phyloP scores from a whole-genome alignment of 2,113 vertebrate genomes.

The Cyanoderma ruficeps region DNA sequence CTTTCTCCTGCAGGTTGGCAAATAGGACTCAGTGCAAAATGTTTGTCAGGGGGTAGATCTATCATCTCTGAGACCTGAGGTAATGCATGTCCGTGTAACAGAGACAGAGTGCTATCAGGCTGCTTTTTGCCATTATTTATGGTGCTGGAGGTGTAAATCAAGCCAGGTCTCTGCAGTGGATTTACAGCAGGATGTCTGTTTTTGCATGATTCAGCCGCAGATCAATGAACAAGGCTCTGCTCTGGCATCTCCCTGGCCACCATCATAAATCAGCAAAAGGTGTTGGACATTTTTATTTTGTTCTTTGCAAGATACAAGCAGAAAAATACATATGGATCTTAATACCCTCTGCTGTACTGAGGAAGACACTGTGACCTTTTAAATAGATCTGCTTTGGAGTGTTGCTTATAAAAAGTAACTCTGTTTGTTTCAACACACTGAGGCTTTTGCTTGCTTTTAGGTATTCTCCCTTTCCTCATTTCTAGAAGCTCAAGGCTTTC shows the following conservation, averaged over 20 bases:
- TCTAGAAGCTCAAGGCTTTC: not conserved
- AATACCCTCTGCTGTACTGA: not conserved
- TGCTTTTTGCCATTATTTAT: constrained; percentile 44
- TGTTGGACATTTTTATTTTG: constrained; percentile 31
- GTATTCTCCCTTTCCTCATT: not conserved
- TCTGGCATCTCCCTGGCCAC: constrained; percentile 30
- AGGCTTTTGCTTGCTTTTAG: not conserved
- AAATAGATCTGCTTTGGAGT: not conserved
- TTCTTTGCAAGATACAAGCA: constrained; percentile 37
- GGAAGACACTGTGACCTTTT: not conserved
- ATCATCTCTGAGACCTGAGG: constrained; percentile 6
- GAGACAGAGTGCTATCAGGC: constrained; percentile 19
- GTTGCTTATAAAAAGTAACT: not conserved
- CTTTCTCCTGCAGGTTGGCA: not conserved
- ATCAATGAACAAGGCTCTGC: constrained; percentile 48
- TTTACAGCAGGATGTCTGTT: constrained; percentile 50
- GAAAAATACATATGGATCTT: not conserved
- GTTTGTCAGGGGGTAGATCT: not conserved
- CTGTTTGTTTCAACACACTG: not conserved
- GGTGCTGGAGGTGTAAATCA: constrained; percentile 33
- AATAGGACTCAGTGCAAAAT: not conserved
- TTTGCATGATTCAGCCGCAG: constrained; percentile 26
- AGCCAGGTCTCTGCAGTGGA: constrained; percentile 2
- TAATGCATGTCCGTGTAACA: not conserved
- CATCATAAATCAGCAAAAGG: constrained; percentile 30